These are phyloP conservation scores for Sclerodermus sp. DNA, from an alignment of 2,888 invertebrate genomes.

Conservation along the genomic window DNA sequence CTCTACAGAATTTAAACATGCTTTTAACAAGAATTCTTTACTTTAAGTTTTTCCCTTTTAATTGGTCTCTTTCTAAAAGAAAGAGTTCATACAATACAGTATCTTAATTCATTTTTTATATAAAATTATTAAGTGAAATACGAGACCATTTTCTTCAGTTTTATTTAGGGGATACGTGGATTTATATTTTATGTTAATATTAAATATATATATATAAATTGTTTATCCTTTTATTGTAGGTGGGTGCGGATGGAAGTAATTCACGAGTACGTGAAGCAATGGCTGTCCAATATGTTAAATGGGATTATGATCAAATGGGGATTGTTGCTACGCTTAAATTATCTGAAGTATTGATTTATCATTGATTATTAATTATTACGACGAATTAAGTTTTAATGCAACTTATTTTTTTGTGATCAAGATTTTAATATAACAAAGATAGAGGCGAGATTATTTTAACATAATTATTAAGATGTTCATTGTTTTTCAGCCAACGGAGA, in stretches of 20 bases:
- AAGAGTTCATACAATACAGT: too few species aligned
- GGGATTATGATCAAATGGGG: conserved; percentile 88
- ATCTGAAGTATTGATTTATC: conserved; percentile 65
- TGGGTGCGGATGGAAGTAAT: conserved; percentile 94
- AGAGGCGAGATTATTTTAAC: too few species aligned
- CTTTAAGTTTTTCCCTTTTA: not conserved
- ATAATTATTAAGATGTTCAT: too few species aligned
- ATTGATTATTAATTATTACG: not conserved
- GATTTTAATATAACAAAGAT: too few species aligned
- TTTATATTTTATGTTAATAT: conserved; percentile 1
- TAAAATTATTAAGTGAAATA: too few species aligned
- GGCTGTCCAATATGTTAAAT: conserved; percentile 76
- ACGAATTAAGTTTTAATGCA: too few species aligned
- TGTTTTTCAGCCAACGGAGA: conserved; percentile 71
- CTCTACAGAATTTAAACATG: conserved; percentile 1
- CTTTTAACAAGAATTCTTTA: conserved; percentile 1
- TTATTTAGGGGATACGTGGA: not conserved
- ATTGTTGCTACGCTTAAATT: conserved; percentile 89
- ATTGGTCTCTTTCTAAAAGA: not conserved
- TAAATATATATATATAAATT: too few species aligned
- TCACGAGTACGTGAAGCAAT: conserved; percentile 84
- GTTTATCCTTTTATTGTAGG: too few species aligned
- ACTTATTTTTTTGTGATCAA: too few species aligned
- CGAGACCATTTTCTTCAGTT: too few species aligned
- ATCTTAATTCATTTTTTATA: too few species aligned